A percentile compares a stretch with the other conserved stretches of the same genome.
These are phyloP conservation scores for Leistus spinibarbis DNA, from an alignment of 2,888 invertebrate species.

Conservation along the genomic window DNA sequence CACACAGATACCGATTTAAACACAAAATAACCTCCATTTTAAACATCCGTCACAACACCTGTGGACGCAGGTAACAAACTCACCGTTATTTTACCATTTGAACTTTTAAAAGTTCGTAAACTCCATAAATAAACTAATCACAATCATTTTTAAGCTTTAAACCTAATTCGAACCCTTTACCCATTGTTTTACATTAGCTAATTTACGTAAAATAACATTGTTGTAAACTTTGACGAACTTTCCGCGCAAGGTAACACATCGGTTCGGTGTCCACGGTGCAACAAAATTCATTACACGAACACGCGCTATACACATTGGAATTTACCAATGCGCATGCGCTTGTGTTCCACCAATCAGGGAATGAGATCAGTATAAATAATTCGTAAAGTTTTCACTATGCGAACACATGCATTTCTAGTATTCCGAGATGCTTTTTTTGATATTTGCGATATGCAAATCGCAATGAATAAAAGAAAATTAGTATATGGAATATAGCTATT, in stretches of 20 bases:
- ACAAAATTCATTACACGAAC: constrained; percentile 18
- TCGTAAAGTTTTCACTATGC: background rate
- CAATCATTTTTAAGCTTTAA: background rate
- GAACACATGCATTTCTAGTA: background rate
- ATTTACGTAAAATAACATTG: background rate
- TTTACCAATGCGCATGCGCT: constrained; percentile 16
- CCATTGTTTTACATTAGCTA: background rate
- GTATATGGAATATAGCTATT: background rate
- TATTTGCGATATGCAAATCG: background rate
- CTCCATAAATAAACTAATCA: background rate
- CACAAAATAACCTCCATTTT: constrained; percentile 42
- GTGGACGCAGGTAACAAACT: constrained; percentile 42
- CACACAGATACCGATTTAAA: constrained; percentile 24
- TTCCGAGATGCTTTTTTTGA: background rate
- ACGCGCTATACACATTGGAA: constrained; percentile 26
- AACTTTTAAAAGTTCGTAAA: constrained; percentile 1
- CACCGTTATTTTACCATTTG: constrained; percentile 42
- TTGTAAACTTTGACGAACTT: background rate
- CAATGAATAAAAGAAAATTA: background rate
- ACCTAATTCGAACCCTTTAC: background rate
- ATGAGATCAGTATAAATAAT: constrained; percentile 12
- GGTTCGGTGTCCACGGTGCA: background rate
- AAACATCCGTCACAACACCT: constrained; percentile 43
- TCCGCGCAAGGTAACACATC: background rate
- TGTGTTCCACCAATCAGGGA: background rate